Evolutionary conservation across 2,888 invertebrate genomes (phyloP).

Genomic region (Cynaeus angustus): DNA sequence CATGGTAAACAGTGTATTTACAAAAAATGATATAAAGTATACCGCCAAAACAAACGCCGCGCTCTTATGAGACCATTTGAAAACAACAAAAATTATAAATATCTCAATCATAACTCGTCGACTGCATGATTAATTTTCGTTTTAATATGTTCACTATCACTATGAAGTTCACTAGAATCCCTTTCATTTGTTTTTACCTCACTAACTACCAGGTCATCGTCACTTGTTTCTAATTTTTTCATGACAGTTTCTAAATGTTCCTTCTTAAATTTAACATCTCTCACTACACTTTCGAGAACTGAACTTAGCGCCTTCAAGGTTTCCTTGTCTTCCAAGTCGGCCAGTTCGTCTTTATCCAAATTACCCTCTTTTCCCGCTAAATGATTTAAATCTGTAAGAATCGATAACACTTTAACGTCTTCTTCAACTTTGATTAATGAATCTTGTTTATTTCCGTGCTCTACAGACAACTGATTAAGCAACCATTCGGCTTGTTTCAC

Average conservation of each 20-base stretch:
- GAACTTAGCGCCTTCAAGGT: slow-evolving; percentile 56
- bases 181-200: slow-evolving; percentile 49
- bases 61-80: slow-evolving; percentile 34
- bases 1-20: slow-evolving; percentile 41
- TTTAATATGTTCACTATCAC: slow-evolving; percentile 51
- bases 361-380: slow-evolving; percentile 42
- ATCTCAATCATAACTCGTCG: slow-evolving; percentile 59
- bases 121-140: slow-evolving; percentile 54
- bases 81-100: slow-evolving; percentile 43
- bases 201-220: slow-evolving; percentile 56
- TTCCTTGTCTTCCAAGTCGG: slow-evolving; percentile 45
- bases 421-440: slow-evolving; percentile 60
- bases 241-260: slow-evolving; percentile 52
- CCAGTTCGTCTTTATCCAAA: slow-evolving; percentile 43
- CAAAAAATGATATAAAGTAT: slow-evolving; percentile 45
- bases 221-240: slow-evolving; percentile 50
- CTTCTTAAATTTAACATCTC: slow-evolving; percentile 49
- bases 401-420: slow-evolving; percentile 51
- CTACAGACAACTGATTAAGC: slow-evolving; percentile 65
- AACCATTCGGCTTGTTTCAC: slow-evolving; percentile 68
- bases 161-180: slow-evolving; percentile 46
- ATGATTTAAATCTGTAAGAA: slow-evolving; percentile 57
- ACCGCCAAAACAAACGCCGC: slow-evolving; percentile 22
- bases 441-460: slow-evolving; percentile 64
- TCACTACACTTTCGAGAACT: slow-evolving; percentile 57